These are phyloP conservation scores for Austrofundulus limnaeus DNA, from an alignment of 2,113 vertebrate species.

Conservation along the genomic window DNA sequence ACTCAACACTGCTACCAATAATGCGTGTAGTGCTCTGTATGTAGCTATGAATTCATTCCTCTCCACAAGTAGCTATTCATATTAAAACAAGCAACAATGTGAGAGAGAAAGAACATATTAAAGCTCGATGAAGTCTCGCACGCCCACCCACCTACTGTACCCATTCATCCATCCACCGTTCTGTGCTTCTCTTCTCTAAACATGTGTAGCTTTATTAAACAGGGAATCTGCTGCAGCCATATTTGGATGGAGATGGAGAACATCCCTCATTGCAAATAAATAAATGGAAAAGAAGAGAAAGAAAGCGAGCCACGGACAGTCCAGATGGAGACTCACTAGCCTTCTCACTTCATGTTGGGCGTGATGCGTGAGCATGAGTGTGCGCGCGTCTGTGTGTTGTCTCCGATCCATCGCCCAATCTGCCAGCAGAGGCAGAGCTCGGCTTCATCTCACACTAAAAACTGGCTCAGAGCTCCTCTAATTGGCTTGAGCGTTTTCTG, in stretches of 20 bases:
- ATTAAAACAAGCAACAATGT: slow-evolving; percentile 75
- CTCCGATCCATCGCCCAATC: slow-evolving; percentile 63
- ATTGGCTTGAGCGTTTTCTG: slow-evolving; percentile 58
- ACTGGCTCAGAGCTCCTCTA: slow-evolving; percentile 58
- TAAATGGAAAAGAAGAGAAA: slow-evolving; percentile 5
- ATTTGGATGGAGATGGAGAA: slow-evolving; percentile 40
- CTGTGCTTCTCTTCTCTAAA: slow-evolving; percentile 9
- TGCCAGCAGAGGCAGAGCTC: slow-evolving; percentile 63
- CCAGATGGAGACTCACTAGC: slow-evolving; percentile 64
- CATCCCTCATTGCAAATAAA: slow-evolving; percentile 32
- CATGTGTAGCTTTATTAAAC: slow-evolving; percentile 55
- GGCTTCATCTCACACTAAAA: slow-evolving; percentile 59
- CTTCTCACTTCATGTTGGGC: slow-evolving; percentile 57
- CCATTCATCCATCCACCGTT: slow-evolving; percentile 17
- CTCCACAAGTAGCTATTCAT: slow-evolving; percentile 66
- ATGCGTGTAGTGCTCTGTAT: slow-evolving; percentile 26
- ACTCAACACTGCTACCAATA: slow-evolving; percentile 69
- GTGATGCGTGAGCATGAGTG: slow-evolving; percentile 48
- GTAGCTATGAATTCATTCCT: slow-evolving; percentile 53
- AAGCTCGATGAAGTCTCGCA: slow-evolving; percentile 47
- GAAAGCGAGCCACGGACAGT: slow-evolving; percentile 31
- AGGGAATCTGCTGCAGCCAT: slow-evolving; percentile 46
- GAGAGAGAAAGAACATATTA: slow-evolving; percentile 66
- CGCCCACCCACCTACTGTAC: slow-evolving; percentile 14
- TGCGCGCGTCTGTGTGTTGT: slow-evolving; percentile 31